Conservation (phyloP, 2,797 vertebrate species). For the Phaenicophaeus curvirostris region DNA sequence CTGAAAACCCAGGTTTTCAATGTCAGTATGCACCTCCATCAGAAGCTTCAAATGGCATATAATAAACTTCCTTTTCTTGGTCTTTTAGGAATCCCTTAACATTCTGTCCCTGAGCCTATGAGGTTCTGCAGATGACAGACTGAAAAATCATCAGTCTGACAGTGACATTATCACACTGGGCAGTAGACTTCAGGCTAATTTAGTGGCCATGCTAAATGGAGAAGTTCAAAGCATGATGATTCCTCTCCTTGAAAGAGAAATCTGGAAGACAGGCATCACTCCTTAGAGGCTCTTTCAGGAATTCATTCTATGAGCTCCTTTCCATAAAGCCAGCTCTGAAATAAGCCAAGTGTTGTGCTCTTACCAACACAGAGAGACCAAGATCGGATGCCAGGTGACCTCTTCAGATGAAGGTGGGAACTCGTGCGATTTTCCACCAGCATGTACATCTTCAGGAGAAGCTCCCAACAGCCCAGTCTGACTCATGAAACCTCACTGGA, state of each 20-base stretch:
- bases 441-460: slow-evolving; percentile 86
- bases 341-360: background rate
- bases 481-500: background rate
- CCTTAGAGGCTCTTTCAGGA: background rate
- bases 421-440: slow-evolving; percentile 82
- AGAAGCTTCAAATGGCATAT: background rate
- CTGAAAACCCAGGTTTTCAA: background rate
- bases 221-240: background rate
- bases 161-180: background rate
- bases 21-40: background rate
- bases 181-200: background rate
- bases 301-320: background rate
- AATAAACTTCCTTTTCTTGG: background rate
- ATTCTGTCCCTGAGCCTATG: background rate
- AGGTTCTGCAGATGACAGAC: background rate
- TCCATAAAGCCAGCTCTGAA: background rate
- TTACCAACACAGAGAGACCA: slow-evolving; percentile 95
- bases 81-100: background rate
- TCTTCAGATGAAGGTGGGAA: slow-evolving; percentile 86
- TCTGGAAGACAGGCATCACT: background rate
- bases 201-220: background rate
- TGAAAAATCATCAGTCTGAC: background rate
- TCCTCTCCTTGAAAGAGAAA: background rate
- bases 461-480: background rate
- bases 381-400: slow-evolving; percentile 91